A percentile compares a stretch with the other conserved stretches of the same genome.
phyloP scores from a whole-genome alignment of 2,797 vertebrate species.

The Eleutherodactylus coqui region DNA sequence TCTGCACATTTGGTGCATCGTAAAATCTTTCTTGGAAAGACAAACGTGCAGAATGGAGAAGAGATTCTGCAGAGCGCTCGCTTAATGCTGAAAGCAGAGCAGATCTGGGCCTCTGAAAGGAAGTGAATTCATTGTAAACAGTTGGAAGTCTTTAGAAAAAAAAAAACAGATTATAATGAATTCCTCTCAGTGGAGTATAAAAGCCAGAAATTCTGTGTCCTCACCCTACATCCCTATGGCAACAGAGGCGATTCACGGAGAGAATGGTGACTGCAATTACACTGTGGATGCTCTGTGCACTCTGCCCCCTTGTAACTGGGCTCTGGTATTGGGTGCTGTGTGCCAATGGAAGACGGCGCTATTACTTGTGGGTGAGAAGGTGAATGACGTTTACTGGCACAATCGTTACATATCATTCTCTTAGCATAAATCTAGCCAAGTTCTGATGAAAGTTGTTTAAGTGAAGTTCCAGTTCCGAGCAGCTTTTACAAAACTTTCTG shows the following conservation, averaged over 20 bases:
- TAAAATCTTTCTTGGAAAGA: slow-evolving; percentile 35
- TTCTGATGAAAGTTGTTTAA: not conserved
- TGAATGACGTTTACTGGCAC: not conserved
- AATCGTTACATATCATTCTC: not conserved
- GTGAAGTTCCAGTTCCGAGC: not conserved
- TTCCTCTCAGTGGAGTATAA: slow-evolving; percentile 56
- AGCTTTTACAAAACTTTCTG: not conserved
- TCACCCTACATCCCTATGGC: slow-evolving; percentile 55
- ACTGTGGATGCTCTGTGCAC: slow-evolving; percentile 20
- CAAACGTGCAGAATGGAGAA: slow-evolving; percentile 6
- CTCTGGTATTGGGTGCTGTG: not conserved
- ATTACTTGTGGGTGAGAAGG: not conserved
- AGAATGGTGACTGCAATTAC: slow-evolving; percentile 43
- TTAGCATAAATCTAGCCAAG: not conserved
- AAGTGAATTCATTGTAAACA: slow-evolving; percentile 63
- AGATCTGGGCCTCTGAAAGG: slow-evolving; percentile 56
- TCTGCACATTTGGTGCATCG: not conserved
- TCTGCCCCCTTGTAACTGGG: not conserved
- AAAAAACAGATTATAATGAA: slow-evolving; percentile 61
- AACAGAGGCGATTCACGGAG: slow-evolving; percentile 41
- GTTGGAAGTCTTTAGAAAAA: slow-evolving; percentile 57
- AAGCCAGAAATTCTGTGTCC: slow-evolving; percentile 59
- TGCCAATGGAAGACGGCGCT: not conserved
- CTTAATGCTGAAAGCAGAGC: slow-evolving; percentile 46
- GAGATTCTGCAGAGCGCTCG: slow-evolving; percentile 30